Conservation (phyloP, 2,797 vertebrate species). For the Stomatorhinus walkeri region DNA sequence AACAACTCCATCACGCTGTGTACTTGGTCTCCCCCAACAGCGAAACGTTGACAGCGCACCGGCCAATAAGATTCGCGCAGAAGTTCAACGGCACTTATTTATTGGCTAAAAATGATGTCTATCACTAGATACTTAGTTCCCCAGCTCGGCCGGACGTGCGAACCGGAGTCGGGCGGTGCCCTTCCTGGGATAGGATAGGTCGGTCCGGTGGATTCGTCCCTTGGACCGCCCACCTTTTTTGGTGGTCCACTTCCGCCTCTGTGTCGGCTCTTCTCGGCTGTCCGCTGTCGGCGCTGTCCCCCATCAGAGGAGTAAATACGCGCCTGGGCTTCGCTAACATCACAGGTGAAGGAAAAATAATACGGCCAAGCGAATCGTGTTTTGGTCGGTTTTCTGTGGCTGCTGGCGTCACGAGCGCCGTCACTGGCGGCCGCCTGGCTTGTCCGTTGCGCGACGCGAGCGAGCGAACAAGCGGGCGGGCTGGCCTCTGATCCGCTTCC, state of each 20-base stretch:
- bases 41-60: neutral
- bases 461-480: neutral
- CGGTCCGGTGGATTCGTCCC: neutral
- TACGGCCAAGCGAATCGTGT: neutral
- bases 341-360: constrained; percentile 23
- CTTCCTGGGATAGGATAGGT: constrained; percentile 5
- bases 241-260: constrained; percentile 53
- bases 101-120: neutral
- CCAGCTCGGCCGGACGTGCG: neutral
- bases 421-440: neutral
- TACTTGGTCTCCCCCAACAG: neutral
- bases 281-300: constrained; percentile 31
- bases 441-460: neutral
- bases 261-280: constrained; percentile 43
- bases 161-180: constrained; percentile 17
- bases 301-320: constrained; percentile 26
- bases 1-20: neutral
- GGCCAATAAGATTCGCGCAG: constrained; percentile 18
- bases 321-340: constrained; percentile 7
- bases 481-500: neutral
- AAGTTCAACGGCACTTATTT: neutral
- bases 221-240: constrained; percentile 27
- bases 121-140: neutral
- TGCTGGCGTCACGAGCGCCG: neutral
- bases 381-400: neutral